Percentiles rank a stretch among this genome's conserved stretches.
phyloP scores from a whole-genome alignment of 2,113 vertebrate genomes.

The Tauraco erythrolophus region DNA sequence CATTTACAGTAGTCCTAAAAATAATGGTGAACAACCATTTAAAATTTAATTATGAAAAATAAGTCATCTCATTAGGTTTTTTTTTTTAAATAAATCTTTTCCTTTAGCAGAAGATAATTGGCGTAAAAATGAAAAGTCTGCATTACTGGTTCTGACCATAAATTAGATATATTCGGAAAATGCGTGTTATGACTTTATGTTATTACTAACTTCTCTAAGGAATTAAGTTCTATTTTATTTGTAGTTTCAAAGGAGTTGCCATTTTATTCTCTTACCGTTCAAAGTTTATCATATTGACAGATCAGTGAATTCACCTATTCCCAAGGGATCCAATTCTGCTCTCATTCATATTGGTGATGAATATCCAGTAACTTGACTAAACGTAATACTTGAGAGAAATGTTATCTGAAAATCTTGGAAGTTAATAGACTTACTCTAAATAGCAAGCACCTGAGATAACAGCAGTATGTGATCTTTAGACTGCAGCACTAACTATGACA shows the following conservation, averaged over 20 bases:
- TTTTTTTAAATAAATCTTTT: background rate
- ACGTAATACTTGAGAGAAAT: background rate
- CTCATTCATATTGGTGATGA: background rate
- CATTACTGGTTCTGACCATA: background rate
- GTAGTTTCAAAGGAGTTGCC: background rate
- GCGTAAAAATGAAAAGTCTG: background rate
- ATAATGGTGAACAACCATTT: background rate
- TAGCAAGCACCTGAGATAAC: background rate
- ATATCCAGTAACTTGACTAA: background rate
- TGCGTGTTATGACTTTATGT: background rate
- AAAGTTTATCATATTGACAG: background rate
- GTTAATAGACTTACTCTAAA: background rate
- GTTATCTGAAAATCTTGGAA: background rate
- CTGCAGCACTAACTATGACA: background rate
- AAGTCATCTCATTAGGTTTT: background rate
- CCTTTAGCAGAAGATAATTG: background rate
- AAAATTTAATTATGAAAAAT: background rate
- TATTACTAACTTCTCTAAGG: background rate
- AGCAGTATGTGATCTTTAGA: background rate
- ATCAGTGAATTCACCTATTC: background rate
- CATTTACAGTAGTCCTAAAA: background rate
- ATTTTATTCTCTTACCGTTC: background rate
- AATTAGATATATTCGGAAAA: background rate
- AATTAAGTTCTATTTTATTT: background rate
- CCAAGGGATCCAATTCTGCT: background rate